These are phyloP conservation scores for Stegana nigrithorax DNA, from an alignment of 2,888 invertebrate genomes.

Conservation along the genomic window DNA sequence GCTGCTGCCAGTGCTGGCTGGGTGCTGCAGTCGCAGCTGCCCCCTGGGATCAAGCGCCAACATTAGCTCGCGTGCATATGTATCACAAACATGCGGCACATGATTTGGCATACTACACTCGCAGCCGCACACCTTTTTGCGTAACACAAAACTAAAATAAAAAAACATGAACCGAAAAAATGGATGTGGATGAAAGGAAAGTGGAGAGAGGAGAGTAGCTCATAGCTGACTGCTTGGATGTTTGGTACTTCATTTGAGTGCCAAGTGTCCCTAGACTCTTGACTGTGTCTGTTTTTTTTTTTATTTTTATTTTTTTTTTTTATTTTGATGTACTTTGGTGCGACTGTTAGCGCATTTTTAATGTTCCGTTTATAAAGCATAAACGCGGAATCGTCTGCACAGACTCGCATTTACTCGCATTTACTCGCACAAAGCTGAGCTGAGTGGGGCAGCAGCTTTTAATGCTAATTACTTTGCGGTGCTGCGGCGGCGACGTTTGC, in stretches of 20 bases:
- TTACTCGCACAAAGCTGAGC: constrained; percentile 14
- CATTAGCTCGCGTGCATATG: constrained; percentile 9
- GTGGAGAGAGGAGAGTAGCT: background rate
- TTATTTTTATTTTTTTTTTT: background rate
- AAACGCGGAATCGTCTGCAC: background rate
- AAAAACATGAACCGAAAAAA: too few species aligned
- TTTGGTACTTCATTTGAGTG: constrained; percentile 5
- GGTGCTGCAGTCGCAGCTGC: background rate
- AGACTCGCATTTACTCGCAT: background rate
- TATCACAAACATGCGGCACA: constrained; percentile 13
- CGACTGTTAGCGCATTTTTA: constrained; percentile 17
- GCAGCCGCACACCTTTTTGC: background rate
- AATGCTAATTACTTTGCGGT: constrained; percentile 20
- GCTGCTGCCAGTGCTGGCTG: background rate
- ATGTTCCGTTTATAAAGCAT: constrained; percentile 13
- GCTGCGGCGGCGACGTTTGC: background rate
- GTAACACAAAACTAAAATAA: background rate
- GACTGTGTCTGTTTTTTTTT: background rate
- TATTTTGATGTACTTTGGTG: background rate
- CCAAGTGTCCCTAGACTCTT: constrained; percentile 6
- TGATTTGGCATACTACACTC: constrained; percentile 10
- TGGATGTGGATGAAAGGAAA: background rate
- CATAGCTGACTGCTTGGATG: background rate
- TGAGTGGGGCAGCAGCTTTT: constrained; percentile 15
- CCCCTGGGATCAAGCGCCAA: constrained; percentile 13